Conservation (phyloP, 2,797 vertebrate genomes). For the Holocentrus rufus region DNA sequence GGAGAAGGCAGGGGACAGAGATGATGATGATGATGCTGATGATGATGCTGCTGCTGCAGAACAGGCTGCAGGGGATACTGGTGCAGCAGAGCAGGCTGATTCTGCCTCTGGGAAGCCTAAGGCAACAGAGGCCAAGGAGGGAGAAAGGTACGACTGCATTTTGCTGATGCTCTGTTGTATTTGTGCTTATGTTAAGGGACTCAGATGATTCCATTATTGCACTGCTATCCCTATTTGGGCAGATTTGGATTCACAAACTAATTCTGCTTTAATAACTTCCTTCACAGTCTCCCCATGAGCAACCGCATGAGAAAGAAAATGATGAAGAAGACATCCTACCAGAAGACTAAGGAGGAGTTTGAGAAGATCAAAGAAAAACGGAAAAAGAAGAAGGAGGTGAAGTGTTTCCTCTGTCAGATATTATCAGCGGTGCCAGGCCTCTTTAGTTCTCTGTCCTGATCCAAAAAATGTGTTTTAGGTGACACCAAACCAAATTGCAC, state of each 20-base stretch:
- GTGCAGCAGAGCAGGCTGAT: slow-evolving; percentile 28
- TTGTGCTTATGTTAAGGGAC: too few relatives aligned
- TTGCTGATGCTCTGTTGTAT: too few relatives aligned
- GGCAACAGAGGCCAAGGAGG: slow-evolving; percentile 9
- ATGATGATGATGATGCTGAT: neutral
- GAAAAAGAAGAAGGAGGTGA: slow-evolving; percentile 89
- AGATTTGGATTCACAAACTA: neutral
- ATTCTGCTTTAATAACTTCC: neutral
- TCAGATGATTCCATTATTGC: too few relatives aligned
- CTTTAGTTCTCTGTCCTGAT: neutral
- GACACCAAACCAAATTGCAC: neutral
- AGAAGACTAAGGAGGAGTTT: slow-evolving; percentile 92
- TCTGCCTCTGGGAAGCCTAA: slow-evolving; percentile 37
- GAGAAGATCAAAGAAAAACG: slow-evolving; percentile 82
- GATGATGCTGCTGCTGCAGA: neutral
- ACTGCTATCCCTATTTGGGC: too few relatives aligned
- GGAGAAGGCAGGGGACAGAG: neutral
- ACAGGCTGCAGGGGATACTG: slow-evolving; percentile 14
- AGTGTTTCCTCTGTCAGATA: neutral
- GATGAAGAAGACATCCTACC: slow-evolving; percentile 88
- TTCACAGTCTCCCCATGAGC: slow-evolving; percentile 73
- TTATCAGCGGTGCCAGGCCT: neutral
- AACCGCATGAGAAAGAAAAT: slow-evolving; percentile 78
- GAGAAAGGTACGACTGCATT: slow-evolving; percentile 33
- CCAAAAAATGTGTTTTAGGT: neutral